Percentiles rank a stretch among this genome's conserved stretches.
These are phyloP conservation scores for Poicephalus meyeri DNA, from an alignment of 2,113 vertebrate genomes.

Conservation along the genomic window DNA sequence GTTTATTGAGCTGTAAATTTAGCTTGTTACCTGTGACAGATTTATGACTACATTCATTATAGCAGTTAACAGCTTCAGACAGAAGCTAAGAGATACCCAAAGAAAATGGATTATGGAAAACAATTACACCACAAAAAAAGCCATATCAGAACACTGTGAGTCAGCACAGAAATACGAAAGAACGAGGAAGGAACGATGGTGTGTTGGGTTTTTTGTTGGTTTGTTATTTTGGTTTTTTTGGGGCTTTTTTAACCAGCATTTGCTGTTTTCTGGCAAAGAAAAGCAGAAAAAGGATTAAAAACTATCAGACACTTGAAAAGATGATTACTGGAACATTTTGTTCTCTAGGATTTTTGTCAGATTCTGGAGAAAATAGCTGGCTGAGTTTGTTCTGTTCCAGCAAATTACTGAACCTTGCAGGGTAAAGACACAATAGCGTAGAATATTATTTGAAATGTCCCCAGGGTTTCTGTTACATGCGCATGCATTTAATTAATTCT, in stretches of 20 bases:
- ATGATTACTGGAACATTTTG: constrained; percentile 3
- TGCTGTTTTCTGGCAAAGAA: neutral
- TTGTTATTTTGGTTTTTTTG: too few relatives aligned
- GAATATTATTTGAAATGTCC: neutral
- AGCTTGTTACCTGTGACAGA: constrained; percentile 27
- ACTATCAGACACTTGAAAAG: neutral
- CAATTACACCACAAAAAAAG: constrained; percentile 8
- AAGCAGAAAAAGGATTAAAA: neutral
- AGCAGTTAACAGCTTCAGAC: neutral
- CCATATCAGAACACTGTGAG: neutral
- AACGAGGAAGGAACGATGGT: neutral
- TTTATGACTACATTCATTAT: constrained; percentile 18
- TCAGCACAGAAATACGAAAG: neutral
- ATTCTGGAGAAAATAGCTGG: constrained; percentile 12
- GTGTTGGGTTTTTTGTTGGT: neutral
- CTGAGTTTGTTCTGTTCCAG: neutral
- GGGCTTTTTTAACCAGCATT: neutral
- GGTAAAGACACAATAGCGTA: neutral
- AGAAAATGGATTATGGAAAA: constrained; percentile 47
- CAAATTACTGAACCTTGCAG: neutral
- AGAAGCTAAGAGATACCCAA: constrained; percentile 27
- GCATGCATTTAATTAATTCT: constrained; percentile 11
- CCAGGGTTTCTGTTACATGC: neutral
- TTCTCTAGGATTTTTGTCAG: constrained; percentile 35
- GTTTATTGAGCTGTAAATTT: constrained; percentile 11